These are phyloP conservation scores for Octonoba sinensis DNA, from an alignment of 2,888 invertebrate genomes.

Conservation along the genomic window DNA sequence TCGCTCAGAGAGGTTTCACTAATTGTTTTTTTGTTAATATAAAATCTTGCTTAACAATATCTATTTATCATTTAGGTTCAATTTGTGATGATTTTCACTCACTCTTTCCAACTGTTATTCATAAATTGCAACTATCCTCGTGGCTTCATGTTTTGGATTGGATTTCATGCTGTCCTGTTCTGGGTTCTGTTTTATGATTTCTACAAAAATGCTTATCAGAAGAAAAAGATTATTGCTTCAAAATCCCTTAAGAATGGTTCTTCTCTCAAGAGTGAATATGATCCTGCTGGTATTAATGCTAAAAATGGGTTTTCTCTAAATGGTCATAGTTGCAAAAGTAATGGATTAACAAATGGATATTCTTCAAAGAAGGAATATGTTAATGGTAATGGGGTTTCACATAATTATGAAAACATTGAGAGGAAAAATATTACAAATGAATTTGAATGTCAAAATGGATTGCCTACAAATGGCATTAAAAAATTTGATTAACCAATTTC, in stretches of 20 bases:
- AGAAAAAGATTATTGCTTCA: slow-evolving; percentile 1
- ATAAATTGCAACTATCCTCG: slow-evolving; percentile 88
- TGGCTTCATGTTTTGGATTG: slow-evolving; percentile 96
- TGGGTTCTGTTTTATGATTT: slow-evolving; percentile 95
- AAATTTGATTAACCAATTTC: slow-evolving; percentile 15
- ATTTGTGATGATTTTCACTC: slow-evolving; percentile 63
- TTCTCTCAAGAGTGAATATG: background rate
- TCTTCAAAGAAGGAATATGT: slow-evolving; percentile 8
- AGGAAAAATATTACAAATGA: slow-evolving; percentile 16
- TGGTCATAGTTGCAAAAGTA: slow-evolving; percentile 22
- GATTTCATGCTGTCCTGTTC: slow-evolving; percentile 95
- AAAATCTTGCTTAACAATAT: too few species aligned
- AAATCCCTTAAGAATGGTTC: background rate
- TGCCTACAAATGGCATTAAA: slow-evolving; percentile 15
- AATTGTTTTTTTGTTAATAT: too few species aligned
- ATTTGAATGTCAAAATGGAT: slow-evolving; percentile 18
- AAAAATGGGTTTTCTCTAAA: slow-evolving; percentile 32
- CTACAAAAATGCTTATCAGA: slow-evolving; percentile 85
- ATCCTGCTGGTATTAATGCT: background rate
- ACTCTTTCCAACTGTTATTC: slow-evolving; percentile 78
- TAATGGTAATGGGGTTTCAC: slow-evolving; percentile 29
- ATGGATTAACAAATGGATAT: slow-evolving; percentile 23
- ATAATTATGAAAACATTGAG: background rate
- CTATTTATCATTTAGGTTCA: slow-evolving; percentile 55
- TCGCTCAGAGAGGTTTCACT: too few species aligned